A percentile compares a stretch with the other conserved stretches of the same genome.
These are phyloP conservation scores for Orthonychiurus folsomi DNA, from an alignment of 2,888 invertebrate genomes.

Conservation along the genomic window DNA sequence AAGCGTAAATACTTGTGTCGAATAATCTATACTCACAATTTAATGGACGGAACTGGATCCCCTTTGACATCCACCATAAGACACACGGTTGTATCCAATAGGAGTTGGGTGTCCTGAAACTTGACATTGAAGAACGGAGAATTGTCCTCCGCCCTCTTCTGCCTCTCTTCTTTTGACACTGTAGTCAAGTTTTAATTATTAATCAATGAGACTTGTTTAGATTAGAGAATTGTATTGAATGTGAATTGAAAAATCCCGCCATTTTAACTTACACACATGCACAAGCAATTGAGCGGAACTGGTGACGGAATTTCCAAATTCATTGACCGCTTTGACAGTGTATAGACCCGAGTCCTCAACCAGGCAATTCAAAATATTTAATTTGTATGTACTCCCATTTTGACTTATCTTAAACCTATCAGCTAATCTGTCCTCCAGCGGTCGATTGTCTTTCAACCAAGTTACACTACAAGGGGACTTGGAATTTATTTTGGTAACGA, in stretches of 20 bases:
- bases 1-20: background rate
- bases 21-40: slow-evolving; percentile 63
- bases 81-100: slow-evolving; percentile 74
- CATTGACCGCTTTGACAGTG: slow-evolving; percentile 75
- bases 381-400: slow-evolving; percentile 54
- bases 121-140: slow-evolving; percentile 76
- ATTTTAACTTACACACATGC: slow-evolving; percentile 60
- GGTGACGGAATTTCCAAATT: slow-evolving; percentile 56
- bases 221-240: background rate
- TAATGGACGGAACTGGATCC: slow-evolving; percentile 77
- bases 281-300: slow-evolving; percentile 82
- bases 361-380: slow-evolving; percentile 64
- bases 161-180: slow-evolving; percentile 66
- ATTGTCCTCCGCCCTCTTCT: slow-evolving; percentile 58
- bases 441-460: slow-evolving; percentile 83
- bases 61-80: slow-evolving; percentile 83
- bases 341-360: slow-evolving; percentile 79
- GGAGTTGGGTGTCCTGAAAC: slow-evolving; percentile 75
- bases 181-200: no score
- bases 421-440: slow-evolving; percentile 63
- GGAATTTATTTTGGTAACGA: slow-evolving; percentile 66
- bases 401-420: slow-evolving; percentile 60
- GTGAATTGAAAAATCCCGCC: background rate
- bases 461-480: slow-evolving; percentile 54
- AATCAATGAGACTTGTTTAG: no score